Base-by-base conservation (phyloP, 2,797 vertebrate species). In the Ctenosaura bakeri region DNA sequence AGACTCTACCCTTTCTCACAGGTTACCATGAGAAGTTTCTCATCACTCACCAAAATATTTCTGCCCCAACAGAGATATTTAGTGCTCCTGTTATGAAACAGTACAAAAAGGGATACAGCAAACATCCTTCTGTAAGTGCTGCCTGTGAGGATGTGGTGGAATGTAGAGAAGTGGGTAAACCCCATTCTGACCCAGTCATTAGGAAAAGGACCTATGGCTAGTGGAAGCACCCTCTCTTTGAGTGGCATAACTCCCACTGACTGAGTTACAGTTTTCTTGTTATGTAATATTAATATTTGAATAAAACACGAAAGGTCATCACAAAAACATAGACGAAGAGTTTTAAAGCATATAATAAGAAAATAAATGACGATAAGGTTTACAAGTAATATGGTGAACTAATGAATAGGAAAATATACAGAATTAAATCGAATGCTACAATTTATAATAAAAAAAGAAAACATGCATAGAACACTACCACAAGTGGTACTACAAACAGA, bases 261-360 rank as follows among this genome's bases (percentile, higher is more conserved):
- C 77, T 88, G 5, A 13, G 32, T 73, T 82, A 73, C 38, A 56
- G 9, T 18, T 88, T 59, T 46, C 42, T 59, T 26, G 32, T 74
- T 59, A 82, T 42, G 38, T 32, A 88, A 73, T n/a, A 8, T 22
- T 12, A 69, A 24, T 59, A 88, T 88, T 71, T 80, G 77, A 66
- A 38, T 56, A 20, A 64, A 6, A 16, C 6, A 64, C 62, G 24
- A 64, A 64, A 64, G 62, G 20, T 64, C 0, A 64, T 26, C 69
- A 66, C 59, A 54, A 64, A 64, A 64, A 64, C 18, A 20, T 22
- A 64, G 20, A 12, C 22, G 24, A 64, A 24, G 62, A 64, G 20
- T 64, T 0, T 64, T 64, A 64, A 64, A 64, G 62, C 20, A 64
- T 64, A 64, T 22, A 64, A 64, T 64, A 64, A 64, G 5, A 64